A percentile compares a stretch with the other conserved stretches of the same genome.
Conservation (phyloP, 1,140 invertebrate genomes). For the Drosophila kurseongensis region DNA sequence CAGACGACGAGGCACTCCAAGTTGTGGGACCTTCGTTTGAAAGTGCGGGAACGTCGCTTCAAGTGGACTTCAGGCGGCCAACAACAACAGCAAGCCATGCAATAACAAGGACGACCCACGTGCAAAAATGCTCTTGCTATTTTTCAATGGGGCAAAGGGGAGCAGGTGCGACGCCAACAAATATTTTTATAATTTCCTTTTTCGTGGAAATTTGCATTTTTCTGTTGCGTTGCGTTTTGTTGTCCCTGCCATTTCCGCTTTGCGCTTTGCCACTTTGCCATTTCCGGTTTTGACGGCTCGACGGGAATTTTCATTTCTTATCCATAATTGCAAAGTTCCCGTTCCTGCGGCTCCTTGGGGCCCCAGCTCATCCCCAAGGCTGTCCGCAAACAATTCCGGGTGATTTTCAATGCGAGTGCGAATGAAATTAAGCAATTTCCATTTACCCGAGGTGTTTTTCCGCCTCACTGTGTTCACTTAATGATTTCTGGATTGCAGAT, state of each 20-base stretch:
- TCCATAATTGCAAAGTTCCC: conserved; percentile 55
- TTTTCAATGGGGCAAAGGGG: background rate
- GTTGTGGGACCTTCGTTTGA: conserved; percentile 46
- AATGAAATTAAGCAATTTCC: conserved; percentile 58
- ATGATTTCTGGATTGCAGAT: background rate
- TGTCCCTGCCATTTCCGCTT: conserved; percentile 66
- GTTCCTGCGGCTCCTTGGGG: conserved; percentile 2
- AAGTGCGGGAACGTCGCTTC: conserved; percentile 51
- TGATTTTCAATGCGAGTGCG: conserved; percentile 57
- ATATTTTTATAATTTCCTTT: conserved; percentile 79
- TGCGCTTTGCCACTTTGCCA: conserved; percentile 71
- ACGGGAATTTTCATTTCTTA: conserved; percentile 46
- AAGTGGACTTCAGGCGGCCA: conserved; percentile 60
- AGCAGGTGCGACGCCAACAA: conserved; percentile 29
- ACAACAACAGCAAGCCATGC: conserved; percentile 9
- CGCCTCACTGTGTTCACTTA: conserved; percentile 9
- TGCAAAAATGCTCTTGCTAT: conserved; percentile 61
- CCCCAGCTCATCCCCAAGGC: conserved; percentile 12
- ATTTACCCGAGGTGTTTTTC: conserved; percentile 29
- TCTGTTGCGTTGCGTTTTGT: conserved; percentile 47
- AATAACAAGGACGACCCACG: conserved; percentile 61
- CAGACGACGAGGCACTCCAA: conserved; percentile 67
- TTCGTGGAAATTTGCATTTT: conserved; percentile 69
- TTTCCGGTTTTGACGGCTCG: conserved; percentile 72
- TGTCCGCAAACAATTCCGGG: conserved; percentile 37